Base-by-base conservation (phyloP, 1,140 invertebrate genomes). In the Aphis gossypii region DNA sequence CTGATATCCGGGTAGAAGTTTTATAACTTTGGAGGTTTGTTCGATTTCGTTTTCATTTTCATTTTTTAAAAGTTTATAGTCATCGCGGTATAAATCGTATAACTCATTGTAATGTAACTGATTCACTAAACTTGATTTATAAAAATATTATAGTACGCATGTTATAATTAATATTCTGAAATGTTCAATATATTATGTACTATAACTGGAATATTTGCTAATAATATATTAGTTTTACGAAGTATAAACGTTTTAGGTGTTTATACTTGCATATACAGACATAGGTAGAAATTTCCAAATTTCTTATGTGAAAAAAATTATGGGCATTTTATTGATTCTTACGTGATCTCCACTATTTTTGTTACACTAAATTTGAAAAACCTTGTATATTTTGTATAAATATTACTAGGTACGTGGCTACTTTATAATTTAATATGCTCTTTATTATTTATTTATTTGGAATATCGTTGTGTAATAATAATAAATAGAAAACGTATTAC, bases 51-150 rank as follows among this genome's bases (percentile, higher is more conserved):
- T 54, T 18, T 38, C 25, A 2, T 82, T 83, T 92, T 92, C 35
- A 84, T 82, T 83, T 21, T 92, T 83, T 41, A 83, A 41, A 11
- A 92, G 23, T 30, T 92, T 92, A 18, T 92, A 92, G 38, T 92
- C 76, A 30, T 92, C 91, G 20, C 91, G 68, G 46, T 92, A 84
- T 54, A 92, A 92, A 84, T 92, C 91, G 23, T 84, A 84, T 20
- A 92, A 83, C 23, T 92, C 91, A 30, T 92, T 92, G 51, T 92
- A 92, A 25, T 30, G 76, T 21, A 92, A 84, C n/a, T 92, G 44
- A 9, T 48, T 51, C 23, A 51, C 91, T 92, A 92, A 30, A 51
- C 91, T 92, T 54, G 21, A 91, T n/a, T n/a, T 25, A 83, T 46
- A 83, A 25, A 11, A 90, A 44, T 38, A 38, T 41, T 23, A 89